A percentile compares a stretch with the other conserved stretches of the same genome.
Evolutionary conservation across 2,888 invertebrate species (phyloP).

Genomic region (Uloborus plumipes): DNA sequence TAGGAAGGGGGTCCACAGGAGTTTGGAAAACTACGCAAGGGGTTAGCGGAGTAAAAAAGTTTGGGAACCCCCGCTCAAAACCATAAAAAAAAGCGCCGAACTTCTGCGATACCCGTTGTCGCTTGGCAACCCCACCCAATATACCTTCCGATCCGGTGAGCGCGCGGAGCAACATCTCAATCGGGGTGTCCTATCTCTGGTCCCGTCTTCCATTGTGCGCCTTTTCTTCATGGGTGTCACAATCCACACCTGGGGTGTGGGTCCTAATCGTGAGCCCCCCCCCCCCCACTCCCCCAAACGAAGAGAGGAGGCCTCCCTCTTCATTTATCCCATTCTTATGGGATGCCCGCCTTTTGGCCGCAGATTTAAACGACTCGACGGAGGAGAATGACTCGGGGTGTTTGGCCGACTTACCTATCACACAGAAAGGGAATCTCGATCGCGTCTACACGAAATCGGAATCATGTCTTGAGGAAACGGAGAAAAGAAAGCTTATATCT

Average conservation of each 20-base stretch:
- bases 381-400: background rate
- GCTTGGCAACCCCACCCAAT: conserved; percentile 11
- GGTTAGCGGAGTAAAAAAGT: no score
- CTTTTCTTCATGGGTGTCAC: conserved; percentile 64
- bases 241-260: conserved; percentile 61
- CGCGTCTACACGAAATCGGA: no score
- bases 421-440: no score
- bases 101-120: no score
- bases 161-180: conserved; percentile 41
- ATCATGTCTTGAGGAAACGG: no score
- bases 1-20: no score
- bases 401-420: no score
- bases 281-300: background rate
- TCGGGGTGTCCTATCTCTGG: conserved; percentile 45
- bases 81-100: no score
- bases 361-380: conserved; percentile 53
- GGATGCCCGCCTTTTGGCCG: conserved; percentile 62
- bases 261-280: conserved; percentile 41
- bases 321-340: conserved; percentile 37
- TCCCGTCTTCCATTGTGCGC: conserved; percentile 52
- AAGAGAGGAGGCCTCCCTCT: background rate
- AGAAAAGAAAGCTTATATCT: no score
- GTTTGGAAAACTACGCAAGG: no score
- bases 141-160: conserved; percentile 34
- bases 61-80: no score